A percentile compares a stretch with the other conserved stretches of the same genome.
These are phyloP conservation scores for Hirtodrosophila alboralis DNA, from an alignment of 2,888 invertebrate genomes.

Conservation along the genomic window DNA sequence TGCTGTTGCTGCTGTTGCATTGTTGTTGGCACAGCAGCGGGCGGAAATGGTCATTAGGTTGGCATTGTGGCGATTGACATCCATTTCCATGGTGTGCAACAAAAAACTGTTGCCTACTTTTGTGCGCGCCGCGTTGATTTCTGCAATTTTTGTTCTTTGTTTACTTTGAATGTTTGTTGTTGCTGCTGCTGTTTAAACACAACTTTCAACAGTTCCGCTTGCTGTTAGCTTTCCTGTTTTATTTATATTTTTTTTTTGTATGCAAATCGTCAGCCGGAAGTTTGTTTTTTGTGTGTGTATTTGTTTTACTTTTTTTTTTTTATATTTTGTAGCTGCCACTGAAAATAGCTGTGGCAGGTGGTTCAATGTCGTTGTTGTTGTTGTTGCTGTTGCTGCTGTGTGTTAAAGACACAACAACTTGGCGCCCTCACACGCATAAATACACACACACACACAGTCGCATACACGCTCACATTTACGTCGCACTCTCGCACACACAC, in stretches of 20 bases:
- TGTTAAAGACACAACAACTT: constrained; percentile 65
- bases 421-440: constrained; percentile 60
- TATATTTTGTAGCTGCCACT: constrained; percentile 22
- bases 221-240: constrained; percentile 18
- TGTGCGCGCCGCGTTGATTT: constrained; percentile 42
- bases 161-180: constrained; percentile 28
- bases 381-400: constrained; percentile 33
- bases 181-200: constrained; percentile 37
- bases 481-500: constrained; percentile 27
- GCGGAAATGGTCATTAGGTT: constrained; percentile 82
- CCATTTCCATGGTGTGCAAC: constrained; percentile 81
- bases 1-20: constrained; percentile 42
- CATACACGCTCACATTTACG: constrained; percentile 8
- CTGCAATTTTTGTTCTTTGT: constrained; percentile 34
- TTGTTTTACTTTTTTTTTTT: constrained; percentile 12
- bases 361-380: constrained; percentile 37
- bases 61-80: constrained; percentile 82
- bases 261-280: constrained; percentile 59
- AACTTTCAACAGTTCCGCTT: constrained; percentile 39
- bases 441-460: constrained; percentile 6
- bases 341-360: constrained; percentile 53
- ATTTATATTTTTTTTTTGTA: too few species aligned
- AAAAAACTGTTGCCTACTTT: constrained; percentile 68
- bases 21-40: constrained; percentile 74
- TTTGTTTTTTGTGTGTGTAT: constrained; percentile 20